Evolutionary conservation across 2,113 vertebrate species (phyloP).

Genomic region (Acanthochromis polyacanthus): DNA sequence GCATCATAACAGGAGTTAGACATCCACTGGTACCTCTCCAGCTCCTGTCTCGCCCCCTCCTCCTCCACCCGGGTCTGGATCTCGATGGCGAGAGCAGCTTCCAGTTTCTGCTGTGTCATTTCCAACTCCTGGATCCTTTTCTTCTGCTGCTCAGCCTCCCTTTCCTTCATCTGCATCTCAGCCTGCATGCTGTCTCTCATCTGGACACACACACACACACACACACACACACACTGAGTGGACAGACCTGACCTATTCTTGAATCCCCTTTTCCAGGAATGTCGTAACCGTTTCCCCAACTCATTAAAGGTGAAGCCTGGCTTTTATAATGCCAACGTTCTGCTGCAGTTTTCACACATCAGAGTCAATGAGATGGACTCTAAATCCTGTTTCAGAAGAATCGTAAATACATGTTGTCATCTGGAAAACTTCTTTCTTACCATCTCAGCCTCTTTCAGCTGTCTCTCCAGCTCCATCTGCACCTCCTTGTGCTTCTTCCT

Average conservation of each 20-base stretch:
- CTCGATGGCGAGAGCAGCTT: conserved; percentile 82
- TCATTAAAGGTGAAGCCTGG: conserved; percentile 26
- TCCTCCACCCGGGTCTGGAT: conserved; percentile 84
- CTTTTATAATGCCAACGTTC: conserved; percentile 51
- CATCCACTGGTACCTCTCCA: conserved; percentile 74
- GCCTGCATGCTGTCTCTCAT: conserved; percentile 78
- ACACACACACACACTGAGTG: conserved; percentile 23
- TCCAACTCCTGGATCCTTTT: conserved; percentile 84
- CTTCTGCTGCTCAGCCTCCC: conserved; percentile 79
- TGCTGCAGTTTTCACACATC: conserved; percentile 23
- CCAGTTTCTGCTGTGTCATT: conserved; percentile 80
- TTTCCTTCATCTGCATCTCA: conserved; percentile 81
- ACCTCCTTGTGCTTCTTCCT: conserved; percentile 78
- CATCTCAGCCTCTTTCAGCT: conserved; percentile 82
- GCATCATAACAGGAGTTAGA: too few relatives aligned
- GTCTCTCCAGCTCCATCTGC: conserved; percentile 83
- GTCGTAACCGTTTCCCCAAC: conserved; percentile 5
- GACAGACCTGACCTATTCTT: conserved; percentile 50
- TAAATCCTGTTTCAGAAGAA: conserved; percentile 27
- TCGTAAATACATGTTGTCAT: conserved; percentile 4
- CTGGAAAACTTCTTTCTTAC: conserved; percentile 62
- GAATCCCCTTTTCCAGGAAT: conserved; percentile 54
- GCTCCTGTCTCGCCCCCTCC: conserved; percentile 78
- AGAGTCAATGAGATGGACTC: conserved; percentile 10
- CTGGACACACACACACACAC: conserved; percentile 60